These are phyloP conservation scores for Atethmia centrago DNA, from an alignment of 2,888 invertebrate genomes.

Conservation along the genomic window DNA sequence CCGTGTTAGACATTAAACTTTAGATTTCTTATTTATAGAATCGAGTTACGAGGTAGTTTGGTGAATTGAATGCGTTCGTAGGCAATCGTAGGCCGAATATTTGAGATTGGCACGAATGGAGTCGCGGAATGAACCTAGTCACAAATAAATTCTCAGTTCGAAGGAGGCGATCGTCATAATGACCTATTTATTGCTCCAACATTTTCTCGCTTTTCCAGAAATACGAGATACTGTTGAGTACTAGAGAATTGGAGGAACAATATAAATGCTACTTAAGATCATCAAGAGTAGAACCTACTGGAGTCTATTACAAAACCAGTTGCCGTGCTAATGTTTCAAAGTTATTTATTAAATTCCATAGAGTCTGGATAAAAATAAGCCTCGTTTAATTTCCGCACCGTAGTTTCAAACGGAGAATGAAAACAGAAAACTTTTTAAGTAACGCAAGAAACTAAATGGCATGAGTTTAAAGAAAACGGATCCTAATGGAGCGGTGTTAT, in stretches of 20 bases:
- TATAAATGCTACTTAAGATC: conserved; percentile 23
- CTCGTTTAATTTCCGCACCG: conserved; percentile 9
- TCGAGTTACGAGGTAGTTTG: conserved; percentile 25
- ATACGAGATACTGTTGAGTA: conserved; percentile 40
- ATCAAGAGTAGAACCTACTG: neutral
- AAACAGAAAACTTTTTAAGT: neutral
- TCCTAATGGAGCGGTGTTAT: conserved; percentile 31
- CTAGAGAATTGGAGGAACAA: conserved; percentile 53
- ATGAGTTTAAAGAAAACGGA: conserved; percentile 18
- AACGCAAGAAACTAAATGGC: conserved; percentile 13
- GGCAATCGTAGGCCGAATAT: conserved; percentile 18
- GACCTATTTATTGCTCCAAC: conserved; percentile 48
- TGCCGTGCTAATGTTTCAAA: neutral
- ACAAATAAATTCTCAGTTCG: conserved; percentile 44
- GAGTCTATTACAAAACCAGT: conserved; percentile 1
- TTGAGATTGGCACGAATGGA: conserved; percentile 33
- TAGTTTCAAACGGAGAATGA: neutral
- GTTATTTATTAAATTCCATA: neutral
- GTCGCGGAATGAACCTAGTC: conserved; percentile 18
- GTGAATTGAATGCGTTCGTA: conserved; percentile 10
- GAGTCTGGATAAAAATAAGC: neutral
- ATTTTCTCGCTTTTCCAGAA: conserved; percentile 43
- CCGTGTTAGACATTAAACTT: conserved; percentile 15
- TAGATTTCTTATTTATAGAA: conserved; percentile 24
- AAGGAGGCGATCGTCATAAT: conserved; percentile 37